Percentiles rank a stretch among this genome's conserved stretches.
phyloP scores from a whole-genome alignment of 1,140 invertebrate species.

The Chionoecetes opilio region DNA sequence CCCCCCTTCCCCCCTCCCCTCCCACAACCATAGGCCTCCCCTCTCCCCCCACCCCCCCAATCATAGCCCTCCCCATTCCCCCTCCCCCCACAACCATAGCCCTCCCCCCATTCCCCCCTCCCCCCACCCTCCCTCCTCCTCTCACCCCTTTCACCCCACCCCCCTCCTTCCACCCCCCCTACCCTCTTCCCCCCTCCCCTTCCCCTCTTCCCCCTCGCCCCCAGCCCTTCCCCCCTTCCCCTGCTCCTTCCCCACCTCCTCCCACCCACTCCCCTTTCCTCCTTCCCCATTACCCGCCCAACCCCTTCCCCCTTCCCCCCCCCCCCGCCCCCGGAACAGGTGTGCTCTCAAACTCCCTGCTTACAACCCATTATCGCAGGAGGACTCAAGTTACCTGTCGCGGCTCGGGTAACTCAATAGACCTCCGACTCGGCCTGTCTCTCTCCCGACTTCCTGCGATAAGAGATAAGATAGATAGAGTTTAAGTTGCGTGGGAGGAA shows the following conservation, averaged over 20 bases:
- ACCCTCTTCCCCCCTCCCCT: neutral
- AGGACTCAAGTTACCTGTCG: neutral
- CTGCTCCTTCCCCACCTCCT: neutral
- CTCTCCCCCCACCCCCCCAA: no score
- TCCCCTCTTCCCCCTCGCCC: neutral
- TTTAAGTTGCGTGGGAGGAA: slow-evolving; percentile 42
- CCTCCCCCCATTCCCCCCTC: neutral
- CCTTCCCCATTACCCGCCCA: neutral
- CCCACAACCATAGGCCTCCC: no score
- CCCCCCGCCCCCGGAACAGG: no score
- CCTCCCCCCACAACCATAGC: no score
- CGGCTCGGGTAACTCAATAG: slow-evolving; percentile 33
- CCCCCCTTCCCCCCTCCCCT: no score
- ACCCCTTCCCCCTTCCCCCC: neutral
- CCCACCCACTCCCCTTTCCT: neutral
- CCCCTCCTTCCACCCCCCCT: no score
- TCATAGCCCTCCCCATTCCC: no score
- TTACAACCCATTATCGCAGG: neutral
- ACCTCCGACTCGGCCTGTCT: neutral
- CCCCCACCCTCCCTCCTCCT: neutral
- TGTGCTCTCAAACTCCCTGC: neutral
- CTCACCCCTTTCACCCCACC: neutral
- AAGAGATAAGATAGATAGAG: slow-evolving; percentile 20
- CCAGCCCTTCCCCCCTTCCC: no score
- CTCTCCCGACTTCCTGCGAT: slow-evolving; percentile 37